phyloP scores from a whole-genome alignment of 2,113 vertebrate species.

The Steatornis caripensis region DNA sequence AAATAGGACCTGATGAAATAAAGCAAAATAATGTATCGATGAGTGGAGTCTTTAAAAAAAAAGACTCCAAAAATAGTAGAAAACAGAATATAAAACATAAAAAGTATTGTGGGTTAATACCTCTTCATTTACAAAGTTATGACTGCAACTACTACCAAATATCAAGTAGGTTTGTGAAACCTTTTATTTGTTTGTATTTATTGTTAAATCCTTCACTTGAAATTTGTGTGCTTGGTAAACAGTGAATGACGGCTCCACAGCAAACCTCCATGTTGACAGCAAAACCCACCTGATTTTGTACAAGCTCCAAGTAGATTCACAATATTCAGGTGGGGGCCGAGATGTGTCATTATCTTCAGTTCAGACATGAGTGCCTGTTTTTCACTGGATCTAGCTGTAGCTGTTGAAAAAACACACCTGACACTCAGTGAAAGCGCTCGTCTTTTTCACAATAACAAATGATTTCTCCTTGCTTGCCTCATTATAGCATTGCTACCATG shows the following conservation, averaged over 20 bases:
- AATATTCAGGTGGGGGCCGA: constrained; percentile 96
- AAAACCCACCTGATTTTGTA: constrained; percentile 90
- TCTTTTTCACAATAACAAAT: neutral
- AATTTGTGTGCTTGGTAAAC: neutral
- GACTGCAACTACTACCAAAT: neutral
- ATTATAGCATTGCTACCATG: neutral
- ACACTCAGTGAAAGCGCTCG: neutral
- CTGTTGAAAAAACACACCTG: constrained; percentile 66
- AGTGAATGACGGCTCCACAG: neutral
- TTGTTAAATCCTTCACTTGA: neutral
- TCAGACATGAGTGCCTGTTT: constrained; percentile 99
- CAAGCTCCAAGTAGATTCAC: constrained; percentile 96
- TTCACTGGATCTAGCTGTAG: constrained; percentile 96
- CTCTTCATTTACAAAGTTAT: neutral
- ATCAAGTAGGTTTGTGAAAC: neutral
- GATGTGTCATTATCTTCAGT: constrained; percentile 99
- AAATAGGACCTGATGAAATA: constrained; percentile 87
- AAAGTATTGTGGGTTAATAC: neutral
- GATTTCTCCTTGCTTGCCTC: neutral
- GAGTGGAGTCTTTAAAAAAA: neutral
- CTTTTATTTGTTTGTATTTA: neutral
- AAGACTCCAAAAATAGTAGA: neutral
- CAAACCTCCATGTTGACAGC: neutral
- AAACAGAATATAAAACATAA: neutral
- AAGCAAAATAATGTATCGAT: neutral